These are phyloP conservation scores for Callimorpha dominula DNA, from an alignment of 2,888 invertebrate genomes.

Conservation along the genomic window DNA sequence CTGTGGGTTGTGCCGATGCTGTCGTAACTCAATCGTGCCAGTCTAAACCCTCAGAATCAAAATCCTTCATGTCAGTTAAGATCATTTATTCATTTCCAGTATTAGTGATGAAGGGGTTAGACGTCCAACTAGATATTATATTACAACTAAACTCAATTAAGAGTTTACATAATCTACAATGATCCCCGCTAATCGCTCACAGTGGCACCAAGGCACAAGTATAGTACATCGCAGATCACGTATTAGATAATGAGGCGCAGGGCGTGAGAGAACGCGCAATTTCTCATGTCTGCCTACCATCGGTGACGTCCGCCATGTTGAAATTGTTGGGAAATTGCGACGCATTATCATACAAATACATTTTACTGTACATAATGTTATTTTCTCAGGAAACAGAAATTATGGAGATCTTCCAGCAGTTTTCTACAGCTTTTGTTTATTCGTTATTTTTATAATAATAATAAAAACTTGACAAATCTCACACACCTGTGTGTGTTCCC, in stretches of 20 bases:
- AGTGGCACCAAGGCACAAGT: constrained; percentile 5
- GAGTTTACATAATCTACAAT: background rate
- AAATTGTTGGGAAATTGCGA: constrained; percentile 23
- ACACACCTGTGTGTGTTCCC: no score
- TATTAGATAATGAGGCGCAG: constrained; percentile 39
- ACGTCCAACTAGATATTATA: background rate
- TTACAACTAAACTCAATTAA: background rate
- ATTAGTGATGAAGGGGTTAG: background rate
- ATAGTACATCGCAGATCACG: constrained; percentile 38
- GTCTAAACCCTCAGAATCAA: background rate
- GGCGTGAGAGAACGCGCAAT: constrained; percentile 51
- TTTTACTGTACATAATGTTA: background rate
- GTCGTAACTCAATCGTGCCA: no score
- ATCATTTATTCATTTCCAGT: no score
- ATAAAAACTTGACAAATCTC: no score
- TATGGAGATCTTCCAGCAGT: background rate
- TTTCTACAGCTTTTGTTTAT: no score
- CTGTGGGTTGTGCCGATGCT: no score
- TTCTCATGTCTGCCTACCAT: constrained; percentile 37
- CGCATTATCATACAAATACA: constrained; percentile 13
- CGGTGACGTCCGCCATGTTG: constrained; percentile 23
- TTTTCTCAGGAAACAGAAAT: constrained; percentile 10
- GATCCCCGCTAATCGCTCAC: constrained; percentile 28
- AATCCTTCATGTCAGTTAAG: background rate
- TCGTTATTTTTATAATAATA: no score